Base-by-base conservation (phyloP, 1,140 invertebrate species). In the Drosophila orosa region DNA sequence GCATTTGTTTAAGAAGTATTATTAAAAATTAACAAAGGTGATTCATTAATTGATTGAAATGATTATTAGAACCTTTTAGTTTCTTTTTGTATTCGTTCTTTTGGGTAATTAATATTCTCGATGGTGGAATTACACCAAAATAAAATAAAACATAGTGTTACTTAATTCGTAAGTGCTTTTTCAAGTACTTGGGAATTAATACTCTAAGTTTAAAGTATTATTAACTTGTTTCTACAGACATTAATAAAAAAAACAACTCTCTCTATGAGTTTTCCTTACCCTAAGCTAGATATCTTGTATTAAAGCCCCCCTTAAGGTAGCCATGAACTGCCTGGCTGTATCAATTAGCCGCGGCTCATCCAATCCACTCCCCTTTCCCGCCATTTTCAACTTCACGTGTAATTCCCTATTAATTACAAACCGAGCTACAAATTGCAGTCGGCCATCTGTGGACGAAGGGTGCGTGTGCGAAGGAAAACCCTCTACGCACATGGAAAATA, bases 401-500 rank as follows among this genome's bases (percentile, higher is more conserved):
- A 44, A 66, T 66, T 66, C 35, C 44, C 25, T 29, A 66, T 68
- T 68, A 45, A 68, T 67, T 68, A 67, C 65, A 66, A 68, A 52
- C 35, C 65, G 45, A 42, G 37, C 65, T 37, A 66, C 65, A 68
- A 66, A 66, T 66, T 68, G 45, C 45, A 68, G 44, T 44, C 45
- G 65, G 35, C 61, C 65, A 66, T 19, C 61, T 66, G 61, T 3
- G 63, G 60, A 50, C 35, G 60, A 24, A 68, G 65, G 37, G 61
- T 68, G 61, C 45, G 65, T 52, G 57, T 40, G 65, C 25, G 25
- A 67, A 69, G 65, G 67, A 69, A 69, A 69, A 48, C 65, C 52
- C 66, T 71, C 68, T 71, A 72, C 68, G 68, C 66, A 72, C 54
- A 31, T 42, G 66, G 50, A 13, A 71, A 48, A 52, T 71, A 35